phyloP scores from a whole-genome alignment of 37 sponge, comb jelly and placozoan species.

The Petrosia ficiformis region DNA sequence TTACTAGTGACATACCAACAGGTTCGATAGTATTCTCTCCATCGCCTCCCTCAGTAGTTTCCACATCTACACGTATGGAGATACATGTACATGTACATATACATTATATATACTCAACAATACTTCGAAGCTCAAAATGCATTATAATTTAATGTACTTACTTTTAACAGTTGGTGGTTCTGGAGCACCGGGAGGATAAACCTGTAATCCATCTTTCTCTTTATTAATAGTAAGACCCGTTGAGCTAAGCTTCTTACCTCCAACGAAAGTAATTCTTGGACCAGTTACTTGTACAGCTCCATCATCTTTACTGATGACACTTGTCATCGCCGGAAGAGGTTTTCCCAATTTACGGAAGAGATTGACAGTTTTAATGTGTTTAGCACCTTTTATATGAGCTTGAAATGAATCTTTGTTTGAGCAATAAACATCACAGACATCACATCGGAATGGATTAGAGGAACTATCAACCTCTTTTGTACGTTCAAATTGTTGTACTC shows the following conservation, averaged over 20 bases:
- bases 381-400: slow-evolving; percentile 83
- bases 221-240: slow-evolving; percentile 19
- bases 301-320: neutral
- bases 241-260: slow-evolving; percentile 62
- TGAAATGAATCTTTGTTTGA: slow-evolving; percentile 75
- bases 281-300: slow-evolving; percentile 1
- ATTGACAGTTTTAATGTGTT: slow-evolving; percentile 80
- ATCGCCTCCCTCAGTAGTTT: too few relatives aligned
- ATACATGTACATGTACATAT: too few relatives aligned
- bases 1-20: too few relatives aligned
- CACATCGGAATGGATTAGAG: slow-evolving; percentile 58
- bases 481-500: slow-evolving; percentile 35
- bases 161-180: too few relatives aligned
- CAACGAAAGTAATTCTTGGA: slow-evolving; percentile 59
- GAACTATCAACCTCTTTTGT: neutral
- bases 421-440: slow-evolving; percentile 85
- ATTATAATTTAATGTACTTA: too few relatives aligned
- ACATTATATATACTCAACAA: too few relatives aligned
- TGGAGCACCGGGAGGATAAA: slow-evolving; percentile 48
- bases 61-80: too few relatives aligned
- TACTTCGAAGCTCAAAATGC: too few relatives aligned
- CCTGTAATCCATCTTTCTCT: neutral
- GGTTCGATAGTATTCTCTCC: too few relatives aligned
- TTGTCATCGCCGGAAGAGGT: slow-evolving; percentile 73
- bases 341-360: slow-evolving; percentile 78